These are phyloP conservation scores for Pachymerium ferrugineum DNA, from an alignment of 2,888 invertebrate genomes.

Conservation along the genomic window DNA sequence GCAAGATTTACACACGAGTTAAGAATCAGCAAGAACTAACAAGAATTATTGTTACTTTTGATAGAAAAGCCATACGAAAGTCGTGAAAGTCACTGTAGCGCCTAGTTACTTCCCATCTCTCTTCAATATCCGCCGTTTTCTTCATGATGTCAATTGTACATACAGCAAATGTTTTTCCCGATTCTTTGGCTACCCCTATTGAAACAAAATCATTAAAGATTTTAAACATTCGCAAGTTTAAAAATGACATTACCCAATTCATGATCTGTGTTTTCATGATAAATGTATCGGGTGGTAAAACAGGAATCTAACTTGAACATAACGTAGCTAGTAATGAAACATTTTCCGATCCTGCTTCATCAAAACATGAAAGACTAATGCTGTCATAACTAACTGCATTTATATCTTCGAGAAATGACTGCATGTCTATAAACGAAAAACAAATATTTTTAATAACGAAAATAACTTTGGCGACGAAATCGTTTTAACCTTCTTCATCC, in stretches of 20 bases:
- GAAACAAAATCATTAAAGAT: background rate
- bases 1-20: too few species aligned
- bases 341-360: slow-evolving; percentile 29
- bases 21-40: too few species aligned
- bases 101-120: slow-evolving; percentile 85
- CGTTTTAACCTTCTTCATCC: slow-evolving; percentile 35
- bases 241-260: background rate
- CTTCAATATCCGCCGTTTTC: slow-evolving; percentile 56
- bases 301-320: background rate
- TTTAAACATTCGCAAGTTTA: background rate
- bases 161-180: slow-evolving; percentile 78
- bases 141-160: slow-evolving; percentile 77
- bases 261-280: background rate
- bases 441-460: too few species aligned
- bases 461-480: background rate
- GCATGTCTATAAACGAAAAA: slow-evolving; percentile 28
- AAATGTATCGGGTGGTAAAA: background rate
- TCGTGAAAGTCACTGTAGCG: slow-evolving; percentile 92
- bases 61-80: slow-evolving; percentile 70
- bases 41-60: slow-evolving; percentile 50
- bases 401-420: slow-evolving; percentile 33
- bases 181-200: slow-evolving; percentile 68
- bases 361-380: slow-evolving; percentile 31
- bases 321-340: background rate
- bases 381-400: slow-evolving; percentile 27